Evolutionary conservation across 2,888 invertebrate species (phyloP), one percentile per base, ranked within the genome.

Genomic region (Luperina testacea): DNA sequence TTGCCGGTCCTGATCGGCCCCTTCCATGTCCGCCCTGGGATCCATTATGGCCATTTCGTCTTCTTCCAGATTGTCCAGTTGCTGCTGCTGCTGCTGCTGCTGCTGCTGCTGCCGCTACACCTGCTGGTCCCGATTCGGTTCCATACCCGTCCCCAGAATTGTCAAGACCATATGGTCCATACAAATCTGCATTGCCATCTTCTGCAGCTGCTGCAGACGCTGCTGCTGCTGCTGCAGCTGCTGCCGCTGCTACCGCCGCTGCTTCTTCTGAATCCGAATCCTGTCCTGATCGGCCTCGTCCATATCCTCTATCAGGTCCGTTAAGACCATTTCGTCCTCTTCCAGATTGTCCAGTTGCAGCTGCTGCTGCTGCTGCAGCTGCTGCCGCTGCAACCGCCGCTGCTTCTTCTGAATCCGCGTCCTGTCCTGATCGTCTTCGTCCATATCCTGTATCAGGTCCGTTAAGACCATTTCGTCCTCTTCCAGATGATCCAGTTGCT

Each of bases 31-130:
- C 1, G 8, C 0, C 15, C 4, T 32, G 4, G 32, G 11, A 2
- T 38, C 32, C 9, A 9, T 24, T 0, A 5, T 0, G 9, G 15
- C 2, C 53, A n/a, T 15, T 3, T 0, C 11, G 3, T 32, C 32
- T 13, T 13, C 0, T 1, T 6, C 51, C 3, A 15, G 51, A 27
- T 7, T 17, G 20, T 20, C 2, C 48, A 7, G 4, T 7, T 15
- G 51, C 5, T 38, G 69, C 32, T 24, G n/a, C 11, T 1, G 24
- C 59, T 61, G 59, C 59, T 2, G 45, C 11, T 45, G 45, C 45
- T 53, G 20, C 51, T 61, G 17, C 51, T 6, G 24, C 65, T 42
- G 27, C n/a, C n/a, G n/a, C n/a, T n/a, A n/a, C n/a, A n/a, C n/a
- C n/a, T n/a, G n/a, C n/a, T n/a, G n/a, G n/a, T n/a, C n/a, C n/a